A percentile compares a stretch with the other conserved stretches of the same genome.
These are phyloP conservation scores for Nomada ruficornis DNA, from an alignment of 2,888 invertebrate genomes.

Conservation along the genomic window DNA sequence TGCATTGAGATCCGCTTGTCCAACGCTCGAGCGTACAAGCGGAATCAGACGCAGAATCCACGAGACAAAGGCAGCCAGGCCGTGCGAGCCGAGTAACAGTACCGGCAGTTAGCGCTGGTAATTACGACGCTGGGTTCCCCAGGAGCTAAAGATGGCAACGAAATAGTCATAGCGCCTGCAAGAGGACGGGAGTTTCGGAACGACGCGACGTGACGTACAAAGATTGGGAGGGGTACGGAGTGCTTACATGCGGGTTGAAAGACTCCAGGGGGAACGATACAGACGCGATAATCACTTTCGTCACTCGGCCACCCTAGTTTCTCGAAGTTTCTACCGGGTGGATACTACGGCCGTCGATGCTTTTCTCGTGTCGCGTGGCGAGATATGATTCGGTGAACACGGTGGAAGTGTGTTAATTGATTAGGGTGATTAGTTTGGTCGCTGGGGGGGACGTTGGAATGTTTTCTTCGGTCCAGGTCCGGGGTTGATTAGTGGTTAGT, in stretches of 20 bases:
- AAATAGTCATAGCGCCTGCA: conserved; percentile 45
- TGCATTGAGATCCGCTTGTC: not conserved
- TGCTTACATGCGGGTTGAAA: conserved; percentile 28
- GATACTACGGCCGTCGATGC: not conserved
- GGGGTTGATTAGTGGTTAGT: not conserved
- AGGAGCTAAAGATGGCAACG: conserved; percentile 71
- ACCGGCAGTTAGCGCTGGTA: conserved; percentile 76
- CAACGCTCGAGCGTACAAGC: conserved; percentile 19
- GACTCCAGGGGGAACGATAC: conserved; percentile 39
- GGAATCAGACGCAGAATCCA: conserved; percentile 44
- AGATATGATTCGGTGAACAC: not conserved
- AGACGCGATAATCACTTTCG: conserved; percentile 45
- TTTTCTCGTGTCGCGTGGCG: conserved; percentile 1
- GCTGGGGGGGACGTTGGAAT: not conserved
- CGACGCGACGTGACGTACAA: not conserved
- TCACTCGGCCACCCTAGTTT: conserved; percentile 35
- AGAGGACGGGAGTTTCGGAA: conserved; percentile 45
- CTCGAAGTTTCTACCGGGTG: not conserved
- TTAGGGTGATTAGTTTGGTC: conserved; percentile 16
- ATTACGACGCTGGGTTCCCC: conserved; percentile 71
- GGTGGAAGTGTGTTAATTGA: conserved; percentile 3
- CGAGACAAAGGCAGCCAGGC: conserved; percentile 62
- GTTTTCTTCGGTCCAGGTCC: not conserved
- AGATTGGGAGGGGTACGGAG: conserved; percentile 1
- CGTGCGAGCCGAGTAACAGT: conserved; percentile 72